Percentiles rank a stretch among this genome's conserved stretches.
phyloP scores from a whole-genome alignment of 2,888 invertebrate species.

The Drosophila merina region DNA sequence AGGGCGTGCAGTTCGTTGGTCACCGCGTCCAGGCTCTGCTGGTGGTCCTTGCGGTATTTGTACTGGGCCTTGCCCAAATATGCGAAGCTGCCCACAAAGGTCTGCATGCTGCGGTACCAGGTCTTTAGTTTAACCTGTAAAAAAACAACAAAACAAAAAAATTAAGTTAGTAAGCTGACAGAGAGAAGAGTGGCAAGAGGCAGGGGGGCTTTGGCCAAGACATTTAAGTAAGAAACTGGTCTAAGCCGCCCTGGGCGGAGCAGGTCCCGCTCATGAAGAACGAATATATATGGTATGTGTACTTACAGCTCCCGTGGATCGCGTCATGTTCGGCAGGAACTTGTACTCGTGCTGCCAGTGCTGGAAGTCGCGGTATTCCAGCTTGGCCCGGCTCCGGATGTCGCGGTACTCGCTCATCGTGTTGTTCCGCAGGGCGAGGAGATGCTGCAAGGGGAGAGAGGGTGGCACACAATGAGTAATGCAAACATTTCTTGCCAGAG shows the following conservation, averaged over 20 bases:
- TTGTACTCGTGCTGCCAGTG: conserved; percentile 70
- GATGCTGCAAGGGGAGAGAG: conserved; percentile 48
- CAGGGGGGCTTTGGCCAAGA: background rate
- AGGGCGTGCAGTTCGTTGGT: conserved; percentile 74
- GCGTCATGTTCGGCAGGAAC: conserved; percentile 78
- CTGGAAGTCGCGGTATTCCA: conserved; percentile 60
- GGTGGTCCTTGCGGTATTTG: conserved; percentile 63
- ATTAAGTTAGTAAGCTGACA: conserved; percentile 14
- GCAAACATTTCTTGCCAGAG: background rate
- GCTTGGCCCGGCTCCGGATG: conserved; percentile 52
- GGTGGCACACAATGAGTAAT: conserved; percentile 10
- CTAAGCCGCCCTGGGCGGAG: conserved; percentile 66
- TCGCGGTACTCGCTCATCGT: conserved; percentile 48
- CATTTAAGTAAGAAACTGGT: conserved; percentile 57
- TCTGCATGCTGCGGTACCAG: conserved; percentile 81
- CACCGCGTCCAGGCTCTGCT: conserved; percentile 43
- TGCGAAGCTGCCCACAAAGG: conserved; percentile 80
- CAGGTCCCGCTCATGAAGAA: conserved; percentile 50
- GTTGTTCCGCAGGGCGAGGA: conserved; percentile 54
- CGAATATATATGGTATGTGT: conserved; percentile 7
- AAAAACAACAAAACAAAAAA: conserved; percentile 13
- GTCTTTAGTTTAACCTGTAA: conserved; percentile 77
- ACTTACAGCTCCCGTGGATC: conserved; percentile 75
- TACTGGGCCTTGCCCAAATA: conserved; percentile 75
- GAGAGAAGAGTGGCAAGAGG: background rate